phyloP scores from a whole-genome alignment of 2,797 vertebrate species.

The Melanogrammus aeglefinus region DNA sequence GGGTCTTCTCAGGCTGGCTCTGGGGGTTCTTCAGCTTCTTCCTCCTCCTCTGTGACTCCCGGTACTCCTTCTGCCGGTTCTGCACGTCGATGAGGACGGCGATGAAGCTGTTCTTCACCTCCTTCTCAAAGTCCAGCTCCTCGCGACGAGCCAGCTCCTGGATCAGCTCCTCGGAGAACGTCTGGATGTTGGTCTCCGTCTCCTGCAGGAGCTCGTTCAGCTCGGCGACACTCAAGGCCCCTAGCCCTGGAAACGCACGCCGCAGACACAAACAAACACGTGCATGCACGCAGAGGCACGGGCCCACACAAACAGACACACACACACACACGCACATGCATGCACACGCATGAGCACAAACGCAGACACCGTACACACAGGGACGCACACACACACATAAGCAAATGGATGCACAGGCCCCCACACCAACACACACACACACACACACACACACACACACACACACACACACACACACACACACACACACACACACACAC shows the following conservation, averaged over 20 bases:
- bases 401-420: neutral
- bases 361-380: neutral
- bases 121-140: slow-evolving; percentile 97
- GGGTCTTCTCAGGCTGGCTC: slow-evolving; percentile 50
- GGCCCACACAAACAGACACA: slow-evolving; percentile 3
- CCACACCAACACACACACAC: neutral
- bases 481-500: neutral
- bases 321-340: neutral
- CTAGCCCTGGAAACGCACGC: slow-evolving; percentile 73
- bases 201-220: slow-evolving; percentile 86
- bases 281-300: too few species aligned
- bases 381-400: neutral
- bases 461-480: neutral
- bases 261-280: neutral
- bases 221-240: slow-evolving; percentile 74
- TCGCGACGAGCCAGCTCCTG: slow-evolving; percentile 91
- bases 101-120: slow-evolving; percentile 98
- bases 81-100: slow-evolving; percentile 95
- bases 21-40: slow-evolving; percentile 81
- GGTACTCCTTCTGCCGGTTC: slow-evolving; percentile 91
- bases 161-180: slow-evolving; percentile 91
- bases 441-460: neutral
- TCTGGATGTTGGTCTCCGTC: slow-evolving; percentile 82
- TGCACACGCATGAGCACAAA: neutral
- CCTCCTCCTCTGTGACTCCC: slow-evolving; percentile 88